Evolutionary conservation across 1,140 invertebrate genomes (phyloP).

Genomic region (Phortica variegata): DNA sequence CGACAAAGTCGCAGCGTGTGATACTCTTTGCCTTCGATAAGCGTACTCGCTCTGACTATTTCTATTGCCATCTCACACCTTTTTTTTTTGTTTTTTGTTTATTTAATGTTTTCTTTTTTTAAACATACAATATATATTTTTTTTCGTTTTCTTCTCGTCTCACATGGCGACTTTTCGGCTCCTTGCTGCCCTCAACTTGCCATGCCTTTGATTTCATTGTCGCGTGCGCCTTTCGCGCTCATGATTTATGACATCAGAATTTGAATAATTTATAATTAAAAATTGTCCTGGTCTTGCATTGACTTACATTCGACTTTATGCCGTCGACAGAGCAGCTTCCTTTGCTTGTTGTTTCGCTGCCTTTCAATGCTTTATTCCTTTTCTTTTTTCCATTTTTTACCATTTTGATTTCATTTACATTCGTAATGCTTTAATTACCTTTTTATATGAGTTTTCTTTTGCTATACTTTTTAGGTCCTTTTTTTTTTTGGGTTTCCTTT

Average conservation of each 20-base stretch:
- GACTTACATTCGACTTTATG: slow-evolving; percentile 51
- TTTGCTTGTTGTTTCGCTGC: slow-evolving; percentile 27
- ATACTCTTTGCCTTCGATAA: slow-evolving; percentile 7
- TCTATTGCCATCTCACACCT: background rate
- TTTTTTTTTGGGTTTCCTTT: slow-evolving; percentile 3
- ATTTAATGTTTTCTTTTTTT: background rate
- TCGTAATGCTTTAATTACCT: slow-evolving; percentile 40
- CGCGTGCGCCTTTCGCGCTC: slow-evolving; percentile 28
- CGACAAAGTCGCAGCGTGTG: too few relatives aligned
- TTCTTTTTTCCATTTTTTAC: slow-evolving; percentile 6
- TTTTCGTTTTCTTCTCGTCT: slow-evolving; percentile 11
- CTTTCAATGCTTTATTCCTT: slow-evolving; percentile 18
- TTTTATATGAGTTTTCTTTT: slow-evolving; percentile 24
- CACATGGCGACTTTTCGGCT: slow-evolving; percentile 17
- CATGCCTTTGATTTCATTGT: slow-evolving; percentile 21
- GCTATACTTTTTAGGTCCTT: slow-evolving; percentile 3
- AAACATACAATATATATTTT: background rate
- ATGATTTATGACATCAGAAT: slow-evolving; percentile 50
- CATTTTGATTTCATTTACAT: slow-evolving; percentile 10
- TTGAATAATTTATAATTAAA: slow-evolving; percentile 56
- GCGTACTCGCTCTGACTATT: slow-evolving; percentile 4
- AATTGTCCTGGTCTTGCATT: slow-evolving; percentile 32
- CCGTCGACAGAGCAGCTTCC: slow-evolving; percentile 23
- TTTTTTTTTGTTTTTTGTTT: background rate
- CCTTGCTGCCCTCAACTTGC: slow-evolving; percentile 14